Evolutionary conservation across 2,797 vertebrate species (phyloP).

Genomic region (Gambusia yucatana): DNA sequence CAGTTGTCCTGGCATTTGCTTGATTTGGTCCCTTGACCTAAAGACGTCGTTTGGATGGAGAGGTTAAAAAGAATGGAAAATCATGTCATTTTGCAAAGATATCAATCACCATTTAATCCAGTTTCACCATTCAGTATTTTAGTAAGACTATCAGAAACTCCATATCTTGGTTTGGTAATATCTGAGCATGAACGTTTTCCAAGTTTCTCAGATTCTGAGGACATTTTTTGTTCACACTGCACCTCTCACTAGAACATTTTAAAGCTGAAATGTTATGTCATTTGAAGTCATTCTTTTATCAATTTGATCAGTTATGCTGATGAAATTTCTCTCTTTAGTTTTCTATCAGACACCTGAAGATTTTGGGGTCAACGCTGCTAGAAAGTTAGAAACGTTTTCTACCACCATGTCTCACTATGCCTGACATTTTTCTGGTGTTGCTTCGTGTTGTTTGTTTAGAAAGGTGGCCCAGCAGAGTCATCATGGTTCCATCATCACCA

Average conservation of each 20-base stretch:
- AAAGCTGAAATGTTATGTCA: not conserved
- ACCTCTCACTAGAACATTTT: not conserved
- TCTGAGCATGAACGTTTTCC: not conserved
- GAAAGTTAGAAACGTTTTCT: not conserved
- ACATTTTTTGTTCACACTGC: not conserved
- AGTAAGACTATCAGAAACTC: not conserved
- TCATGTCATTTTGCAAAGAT: not conserved
- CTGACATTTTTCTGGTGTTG: not conserved
- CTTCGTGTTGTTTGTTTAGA: not conserved
- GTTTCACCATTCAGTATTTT: not conserved
- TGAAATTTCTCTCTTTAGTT: not conserved
- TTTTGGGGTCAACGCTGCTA: not conserved
- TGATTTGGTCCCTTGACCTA: too few relatives aligned
- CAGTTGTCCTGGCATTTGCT: not conserved
- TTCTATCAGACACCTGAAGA: not conserved
- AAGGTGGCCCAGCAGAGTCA: not conserved
- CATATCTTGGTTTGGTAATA: not conserved
- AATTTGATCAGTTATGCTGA: not conserved
- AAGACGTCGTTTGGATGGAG: not conserved
- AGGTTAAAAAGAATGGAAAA: not conserved
- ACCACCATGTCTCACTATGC: not conserved
- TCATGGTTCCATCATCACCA: not conserved
- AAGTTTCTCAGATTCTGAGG: not conserved
- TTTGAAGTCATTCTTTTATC: not conserved
- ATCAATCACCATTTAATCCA: not conserved